Evolutionary conservation across 2,797 vertebrate species (phyloP), one percentile per base, ranked within the genome.

Genomic region (Mus spretus): DNA sequence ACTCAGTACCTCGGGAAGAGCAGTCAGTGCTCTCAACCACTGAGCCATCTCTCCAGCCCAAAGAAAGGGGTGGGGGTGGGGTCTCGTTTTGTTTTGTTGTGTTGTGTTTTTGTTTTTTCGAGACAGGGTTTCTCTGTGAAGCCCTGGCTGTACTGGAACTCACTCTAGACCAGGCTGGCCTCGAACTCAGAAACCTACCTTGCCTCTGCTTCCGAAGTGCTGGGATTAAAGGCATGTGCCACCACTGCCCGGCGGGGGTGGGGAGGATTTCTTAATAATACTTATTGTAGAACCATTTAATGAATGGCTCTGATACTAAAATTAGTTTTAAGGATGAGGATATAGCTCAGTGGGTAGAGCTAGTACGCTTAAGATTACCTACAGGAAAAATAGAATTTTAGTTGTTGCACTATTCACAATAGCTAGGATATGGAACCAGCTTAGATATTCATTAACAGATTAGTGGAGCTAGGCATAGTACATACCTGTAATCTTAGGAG

Each of bases 261-360:
- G 57, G 17, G 57, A n/a, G 47, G 34, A 40, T 57, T 75, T 89
- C 31, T 89, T 89, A 78, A 7, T 83, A 79, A 59, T 78, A 77
- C 83, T 96, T 93, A 95, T 59, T 97, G 90, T 95, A 92, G 94
- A 96, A 84, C n/a, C 74, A 53, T 94, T 97, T 91, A 97, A 82
- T 94, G 19, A 28, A 7, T 37, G 90, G 28, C 91, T n/a, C 53
- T 97, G 67, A 77, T 10, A 85, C 0, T 83, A 94, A 89, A 47
- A 84, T 22, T 61, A 61, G 55, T 59, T 61, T 77, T 59, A 59
- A 89, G 55, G 19, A 31, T 50, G 31, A 77, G 57, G 75, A 63
- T 63, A 63, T 63, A 17, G 74, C 57, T 89, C 44, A 78, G 11
- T 78, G 57, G 40, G 7, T 89, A 37, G 74, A 78, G 20, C 57